Conservation (phyloP, 2,113 vertebrate genomes). For the Myanophis thanlyinensis region DNA sequence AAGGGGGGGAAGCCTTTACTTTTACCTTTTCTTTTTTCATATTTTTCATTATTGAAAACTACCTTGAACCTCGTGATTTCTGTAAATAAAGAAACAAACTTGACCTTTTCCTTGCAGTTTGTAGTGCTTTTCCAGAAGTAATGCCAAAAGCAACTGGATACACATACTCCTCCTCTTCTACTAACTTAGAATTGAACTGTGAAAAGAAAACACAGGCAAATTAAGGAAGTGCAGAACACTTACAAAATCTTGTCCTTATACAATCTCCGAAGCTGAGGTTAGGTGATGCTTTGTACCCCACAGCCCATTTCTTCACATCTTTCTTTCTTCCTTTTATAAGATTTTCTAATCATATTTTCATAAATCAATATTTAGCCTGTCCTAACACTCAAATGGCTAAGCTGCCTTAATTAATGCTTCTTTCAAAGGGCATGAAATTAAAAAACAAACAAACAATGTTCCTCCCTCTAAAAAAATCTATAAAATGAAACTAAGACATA, state of each 20-base stretch:
- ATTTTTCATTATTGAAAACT: neutral
- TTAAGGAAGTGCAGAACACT: neutral
- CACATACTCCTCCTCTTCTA: too few species aligned
- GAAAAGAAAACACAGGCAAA: neutral
- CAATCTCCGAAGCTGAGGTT: neutral
- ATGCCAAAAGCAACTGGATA: neutral
- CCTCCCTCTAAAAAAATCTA: neutral
- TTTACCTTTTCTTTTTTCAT: neutral
- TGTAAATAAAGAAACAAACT: neutral
- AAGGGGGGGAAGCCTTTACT: neutral
- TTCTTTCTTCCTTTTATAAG: neutral
- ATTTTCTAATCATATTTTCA: slow-evolving; percentile 4
- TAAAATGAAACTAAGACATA: slow-evolving; percentile 42
- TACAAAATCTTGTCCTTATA: neutral
- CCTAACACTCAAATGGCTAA: slow-evolving; percentile 18
- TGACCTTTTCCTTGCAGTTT: neutral
- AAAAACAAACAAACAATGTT: neutral
- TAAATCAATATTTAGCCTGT: slow-evolving; percentile 14
- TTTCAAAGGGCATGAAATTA: slow-evolving; percentile 29
- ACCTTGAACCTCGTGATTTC: neutral
- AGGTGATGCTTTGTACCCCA: neutral
- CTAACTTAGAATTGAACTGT: neutral
- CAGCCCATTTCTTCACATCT: neutral
- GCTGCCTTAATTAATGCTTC: slow-evolving; percentile 24
- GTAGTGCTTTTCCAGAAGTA: neutral